These are phyloP conservation scores for Australoheros scitulus DNA, from an alignment of 2,113 vertebrate species.

Conservation along the genomic window DNA sequence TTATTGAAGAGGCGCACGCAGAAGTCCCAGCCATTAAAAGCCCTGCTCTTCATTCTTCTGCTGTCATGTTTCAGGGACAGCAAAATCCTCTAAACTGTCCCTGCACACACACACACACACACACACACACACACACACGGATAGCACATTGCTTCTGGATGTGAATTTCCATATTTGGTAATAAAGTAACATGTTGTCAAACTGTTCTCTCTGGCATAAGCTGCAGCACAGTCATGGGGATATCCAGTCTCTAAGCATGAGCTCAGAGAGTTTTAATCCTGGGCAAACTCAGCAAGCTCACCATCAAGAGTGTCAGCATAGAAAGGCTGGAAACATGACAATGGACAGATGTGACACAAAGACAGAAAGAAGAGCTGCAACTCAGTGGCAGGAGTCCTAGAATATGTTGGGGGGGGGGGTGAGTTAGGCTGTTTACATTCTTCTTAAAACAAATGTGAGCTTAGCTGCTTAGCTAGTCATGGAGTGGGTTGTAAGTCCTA, in stretches of 20 bases:
- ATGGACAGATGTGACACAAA: slow-evolving; percentile 24
- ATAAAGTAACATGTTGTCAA: slow-evolving; percentile 62
- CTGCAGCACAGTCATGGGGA: slow-evolving; percentile 54
- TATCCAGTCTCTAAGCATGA: slow-evolving; percentile 53
- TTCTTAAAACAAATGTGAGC: not conserved
- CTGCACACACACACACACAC: not conserved
- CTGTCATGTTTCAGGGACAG: not conserved
- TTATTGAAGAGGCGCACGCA: not conserved
- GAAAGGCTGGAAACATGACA: slow-evolving; percentile 50
- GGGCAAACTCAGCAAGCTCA: slow-evolving; percentile 52
- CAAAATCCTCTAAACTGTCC: slow-evolving; percentile 4
- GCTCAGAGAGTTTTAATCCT: slow-evolving; percentile 68
- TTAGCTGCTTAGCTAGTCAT: not conserved
- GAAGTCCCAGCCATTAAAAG: slow-evolving; percentile 19
- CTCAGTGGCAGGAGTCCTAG: not conserved
- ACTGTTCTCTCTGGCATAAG: slow-evolving; percentile 50
- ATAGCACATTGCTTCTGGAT: not conserved
- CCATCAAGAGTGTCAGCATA: slow-evolving; percentile 38
- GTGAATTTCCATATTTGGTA: slow-evolving; percentile 39
- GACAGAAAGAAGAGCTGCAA: not conserved
- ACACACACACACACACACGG: not conserved
- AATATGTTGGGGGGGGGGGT: not conserved
- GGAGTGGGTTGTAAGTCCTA: fast-evolving
- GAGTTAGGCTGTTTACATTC: not conserved
- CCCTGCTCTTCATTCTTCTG: not conserved